Percentiles rank a stretch among this genome's conserved stretches.
phyloP scores from a whole-genome alignment of 1,140 invertebrate genomes.

The Heliconius hermathena region DNA sequence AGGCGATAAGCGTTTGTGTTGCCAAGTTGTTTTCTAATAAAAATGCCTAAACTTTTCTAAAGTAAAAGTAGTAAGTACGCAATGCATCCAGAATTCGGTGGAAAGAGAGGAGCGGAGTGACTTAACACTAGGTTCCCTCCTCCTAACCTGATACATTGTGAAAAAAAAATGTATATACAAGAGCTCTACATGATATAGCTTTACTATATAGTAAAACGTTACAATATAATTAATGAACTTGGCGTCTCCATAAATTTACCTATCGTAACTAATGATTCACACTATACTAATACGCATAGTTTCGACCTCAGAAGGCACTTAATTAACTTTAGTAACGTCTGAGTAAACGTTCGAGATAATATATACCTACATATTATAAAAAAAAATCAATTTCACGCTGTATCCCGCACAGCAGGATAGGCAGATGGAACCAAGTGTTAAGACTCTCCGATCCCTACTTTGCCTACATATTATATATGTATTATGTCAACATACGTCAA shows the following conservation, averaged over 20 bases:
- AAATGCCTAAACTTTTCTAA: not conserved
- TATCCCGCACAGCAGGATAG: too few relatives aligned
- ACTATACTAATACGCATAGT: constrained; percentile 19
- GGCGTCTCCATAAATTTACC: constrained; percentile 10
- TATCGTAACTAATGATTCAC: constrained; percentile 26
- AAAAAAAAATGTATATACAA: too few relatives aligned
- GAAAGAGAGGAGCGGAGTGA: too few relatives aligned
- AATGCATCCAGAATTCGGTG: too few relatives aligned
- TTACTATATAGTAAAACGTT: not conserved
- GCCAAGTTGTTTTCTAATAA: not conserved
- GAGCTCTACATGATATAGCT: too few relatives aligned
- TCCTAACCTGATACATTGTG: too few relatives aligned
- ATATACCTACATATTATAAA: not conserved
- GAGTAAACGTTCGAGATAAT: not conserved
- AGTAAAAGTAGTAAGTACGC: too few relatives aligned
- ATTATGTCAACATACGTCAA: not conserved
- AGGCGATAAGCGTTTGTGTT: not conserved
- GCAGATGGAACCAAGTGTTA: too few relatives aligned
- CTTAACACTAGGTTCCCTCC: too few relatives aligned
- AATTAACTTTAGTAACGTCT: not conserved
- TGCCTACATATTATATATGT: not conserved
- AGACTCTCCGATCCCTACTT: too few relatives aligned
- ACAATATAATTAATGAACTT: constrained; percentile 11
- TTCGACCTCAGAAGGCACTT: not conserved
- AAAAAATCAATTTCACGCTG: too few relatives aligned